Conservation (phyloP, 2,113 vertebrate species). For the Neopipo cinnamomea region DNA sequence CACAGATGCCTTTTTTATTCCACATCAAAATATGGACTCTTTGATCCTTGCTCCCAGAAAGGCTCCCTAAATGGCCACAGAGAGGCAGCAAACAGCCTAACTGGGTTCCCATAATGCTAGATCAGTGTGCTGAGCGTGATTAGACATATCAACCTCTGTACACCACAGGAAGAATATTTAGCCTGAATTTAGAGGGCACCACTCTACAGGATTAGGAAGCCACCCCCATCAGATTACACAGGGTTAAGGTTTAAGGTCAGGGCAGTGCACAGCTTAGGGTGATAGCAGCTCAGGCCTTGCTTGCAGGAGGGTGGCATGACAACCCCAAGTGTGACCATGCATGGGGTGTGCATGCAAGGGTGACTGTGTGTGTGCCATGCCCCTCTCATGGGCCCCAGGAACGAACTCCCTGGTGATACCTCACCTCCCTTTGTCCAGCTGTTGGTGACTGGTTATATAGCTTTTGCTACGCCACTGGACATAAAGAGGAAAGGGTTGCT, state of each 20-base stretch:
- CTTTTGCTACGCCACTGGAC: neutral
- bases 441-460: neutral
- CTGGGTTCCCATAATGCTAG: neutral
- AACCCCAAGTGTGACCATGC: neutral
- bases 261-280: neutral
- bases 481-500: conserved; percentile 6
- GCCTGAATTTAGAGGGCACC: neutral
- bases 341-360: neutral
- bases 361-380: neutral
- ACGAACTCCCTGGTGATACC: neutral
- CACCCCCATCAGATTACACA: neutral
- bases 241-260: neutral
- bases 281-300: fast-evolving
- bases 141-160: neutral
- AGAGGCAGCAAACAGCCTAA: neutral
- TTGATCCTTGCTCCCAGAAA: neutral
- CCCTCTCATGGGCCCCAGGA: neutral
- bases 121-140: neutral
- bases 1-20: neutral
- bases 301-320: neutral
- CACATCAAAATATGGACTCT: fast-evolving
- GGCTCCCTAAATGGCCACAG: neutral
- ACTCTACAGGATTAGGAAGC: neutral
- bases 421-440: neutral
- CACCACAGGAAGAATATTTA: neutral